Base-by-base conservation (phyloP, 2,113 vertebrate genomes). In the Oreochromis tanganicae region DNA sequence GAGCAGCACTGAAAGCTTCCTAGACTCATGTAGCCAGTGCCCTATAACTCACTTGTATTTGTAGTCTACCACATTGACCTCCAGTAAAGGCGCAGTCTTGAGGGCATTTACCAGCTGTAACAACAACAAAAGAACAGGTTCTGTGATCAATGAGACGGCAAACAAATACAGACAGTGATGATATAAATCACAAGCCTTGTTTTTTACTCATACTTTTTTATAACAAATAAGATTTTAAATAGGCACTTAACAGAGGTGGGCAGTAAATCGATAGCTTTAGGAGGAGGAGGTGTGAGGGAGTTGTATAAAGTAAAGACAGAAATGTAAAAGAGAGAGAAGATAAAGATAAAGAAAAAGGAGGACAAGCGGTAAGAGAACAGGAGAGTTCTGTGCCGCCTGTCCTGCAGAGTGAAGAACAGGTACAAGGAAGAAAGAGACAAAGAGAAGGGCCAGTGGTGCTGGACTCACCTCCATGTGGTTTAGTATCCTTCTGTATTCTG, bases 51-150 rank as follows among this genome's bases (percentile, higher is more conserved):
- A 99, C 99, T 95, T 99, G 95, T 98, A 99, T 92, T 98, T 99
- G 96, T 98, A 99, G 96, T 99, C 98, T 86, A 99, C 98, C 87
- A 99, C 96, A 83, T 12, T 97, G 93, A 99, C 97, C 90, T 99
- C 97, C 96, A 99, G 96, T 5, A 82, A 95, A 2, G 98, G 96
- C 52, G 98, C 95, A 0, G 97, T 98, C 95, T 98, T 99, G 95
- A 99, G 95, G 75, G 98, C 98, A 48, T 95, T 97, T 86, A 98
- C 97, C 83, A 99, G 97, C 98, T 99, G 94, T 80, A 92, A 90
- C 90, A 91, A 86, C 88, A 94, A 95, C 27, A 96, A 14, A 92
- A 75, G 88, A 84, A 83, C n/a, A 57, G 83, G 85, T 90, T 91
- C 82, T 91, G 82, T 90, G 91, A 96, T 95, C 95, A 96, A 87